Percentiles rank a stretch among this genome's conserved stretches.
Evolutionary conservation across 2,113 vertebrate genomes (phyloP).

Genomic region (Peromyscus polionotus): DNA sequence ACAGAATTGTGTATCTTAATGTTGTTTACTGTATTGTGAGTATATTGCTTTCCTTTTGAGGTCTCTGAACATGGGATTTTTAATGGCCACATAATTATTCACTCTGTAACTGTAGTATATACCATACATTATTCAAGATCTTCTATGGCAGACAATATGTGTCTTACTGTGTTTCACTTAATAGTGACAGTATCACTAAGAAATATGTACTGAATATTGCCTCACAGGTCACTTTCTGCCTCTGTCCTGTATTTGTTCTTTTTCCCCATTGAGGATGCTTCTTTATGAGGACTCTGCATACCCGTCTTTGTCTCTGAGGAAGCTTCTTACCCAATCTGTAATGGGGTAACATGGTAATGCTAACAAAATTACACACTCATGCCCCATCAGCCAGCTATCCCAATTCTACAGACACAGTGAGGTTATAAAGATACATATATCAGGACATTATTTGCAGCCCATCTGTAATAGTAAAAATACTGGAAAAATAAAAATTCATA

Average conservation of each 20-base stretch:
- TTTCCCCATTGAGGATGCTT: not conserved
- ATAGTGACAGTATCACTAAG: not conserved
- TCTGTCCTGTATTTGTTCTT: not conserved
- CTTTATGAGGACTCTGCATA: not conserved
- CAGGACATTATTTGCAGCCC: not conserved
- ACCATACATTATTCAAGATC: not conserved
- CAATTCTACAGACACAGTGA: not conserved
- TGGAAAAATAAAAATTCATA: not conserved
- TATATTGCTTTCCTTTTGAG: not conserved
- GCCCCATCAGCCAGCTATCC: not conserved
- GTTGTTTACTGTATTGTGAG: not conserved
- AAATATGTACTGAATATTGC: not conserved
- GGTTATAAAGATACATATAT: not conserved
- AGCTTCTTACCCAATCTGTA: not conserved
- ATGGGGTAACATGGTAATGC: not conserved
- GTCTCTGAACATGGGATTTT: not conserved
- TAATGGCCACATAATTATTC: not conserved
- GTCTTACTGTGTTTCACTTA: not conserved
- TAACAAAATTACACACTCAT: not conserved
- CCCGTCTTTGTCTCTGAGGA: not conserved
- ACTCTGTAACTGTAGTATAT: not conserved
- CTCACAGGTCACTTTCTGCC: not conserved
- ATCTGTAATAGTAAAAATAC: not conserved
- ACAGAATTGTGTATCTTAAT: not conserved
- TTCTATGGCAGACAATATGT: not conserved